Evolutionary conservation across 2,113 vertebrate species (phyloP), one percentile per base, ranked within the genome.

Genomic region (Callocephalon fimbriatum): DNA sequence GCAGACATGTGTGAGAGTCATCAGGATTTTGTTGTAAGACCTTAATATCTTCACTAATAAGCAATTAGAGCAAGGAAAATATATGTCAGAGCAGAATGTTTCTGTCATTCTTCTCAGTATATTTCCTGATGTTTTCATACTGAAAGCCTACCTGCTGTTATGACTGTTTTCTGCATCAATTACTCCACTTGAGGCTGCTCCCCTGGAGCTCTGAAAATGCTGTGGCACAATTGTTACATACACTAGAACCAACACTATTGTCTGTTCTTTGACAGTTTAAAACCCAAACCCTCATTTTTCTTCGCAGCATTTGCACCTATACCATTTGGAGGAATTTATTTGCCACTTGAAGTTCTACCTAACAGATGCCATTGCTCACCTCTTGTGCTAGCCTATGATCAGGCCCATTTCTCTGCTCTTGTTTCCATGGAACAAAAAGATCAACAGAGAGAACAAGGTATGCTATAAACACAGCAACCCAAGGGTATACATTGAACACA

Each of bases 401-500:
- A 99, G 98, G 99, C 99, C 26, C 99, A 99, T 96, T 99, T 99
- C 98, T 99, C 99, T 9, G 99, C 99, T 31, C 98, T 99, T 29
- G 99, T 99, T 97, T 99, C 99, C 88, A 99, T 99, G 99, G 99
- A 99, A 97, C 99, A 99, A 97, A 99, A 99, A 97, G 99, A 99
- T 96, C 99, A 99, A 95, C 99, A 99, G 86, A 98, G 99, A 95
- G 99, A 99, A 94, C 99, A 99, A 99, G 99, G 99, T 99, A 98
- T 1, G 90, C 40, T 56, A 2, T 7, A 29, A 73, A 72, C 25
- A 66, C 31, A 80, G 58, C 45, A 76, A 0, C 7, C 6, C 37
- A 9, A 9, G 21, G 7, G 3, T 62, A 14, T 21, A 5, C 47
- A 12, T 25, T 45, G 47, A 73, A 32, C 61, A 32, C 13, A 51